phyloP scores from a whole-genome alignment of 2,888 invertebrate genomes.

The Hermaeophaga mercurialis region DNA sequence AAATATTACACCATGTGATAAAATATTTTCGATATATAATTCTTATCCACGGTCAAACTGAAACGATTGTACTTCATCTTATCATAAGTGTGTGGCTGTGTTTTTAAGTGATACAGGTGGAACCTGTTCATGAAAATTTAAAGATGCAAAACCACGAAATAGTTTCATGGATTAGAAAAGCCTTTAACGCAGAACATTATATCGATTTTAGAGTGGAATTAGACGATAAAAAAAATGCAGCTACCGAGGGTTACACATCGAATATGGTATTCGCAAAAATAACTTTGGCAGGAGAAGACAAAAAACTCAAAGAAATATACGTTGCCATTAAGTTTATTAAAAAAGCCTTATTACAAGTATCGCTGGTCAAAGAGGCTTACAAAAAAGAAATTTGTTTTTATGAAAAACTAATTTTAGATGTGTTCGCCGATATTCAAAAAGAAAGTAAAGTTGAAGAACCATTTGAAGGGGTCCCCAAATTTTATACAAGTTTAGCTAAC shows the following conservation, averaged over 20 bases:
- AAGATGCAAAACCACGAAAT: slow-evolving; percentile 12
- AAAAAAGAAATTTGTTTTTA: slow-evolving; percentile 35
- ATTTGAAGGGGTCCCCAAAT: slow-evolving; percentile 29
- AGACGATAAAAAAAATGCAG: slow-evolving; percentile 21
- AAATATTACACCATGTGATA: too few species aligned
- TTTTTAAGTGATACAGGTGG: too few species aligned
- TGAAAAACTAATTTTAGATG: slow-evolving; percentile 23
- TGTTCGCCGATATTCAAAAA: slow-evolving; percentile 29
- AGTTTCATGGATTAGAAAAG: slow-evolving; percentile 14
- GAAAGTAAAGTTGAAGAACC: slow-evolving; percentile 18
- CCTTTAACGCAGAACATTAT: slow-evolving; percentile 22
- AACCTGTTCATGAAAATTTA: too few species aligned
- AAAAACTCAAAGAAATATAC: slow-evolving; percentile 8
- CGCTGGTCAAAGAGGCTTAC: slow-evolving; percentile 17
- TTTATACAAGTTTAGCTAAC: slow-evolving; percentile 18
- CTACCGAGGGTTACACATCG: slow-evolving; percentile 31
- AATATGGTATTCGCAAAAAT: slow-evolving; percentile 29
- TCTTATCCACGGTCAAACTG: too few species aligned
- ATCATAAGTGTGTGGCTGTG: too few species aligned
- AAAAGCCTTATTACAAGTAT: slow-evolving; percentile 10
- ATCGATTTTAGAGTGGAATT: slow-evolving; percentile 19
- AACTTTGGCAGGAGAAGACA: not conserved
- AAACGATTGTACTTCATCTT: too few species aligned
- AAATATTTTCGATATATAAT: too few species aligned
- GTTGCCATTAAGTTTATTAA: slow-evolving; percentile 29